Evolutionary conservation across 2,113 vertebrate species (phyloP), one percentile per base, ranked within the genome.

Genomic region (Hassar affinis): DNA sequence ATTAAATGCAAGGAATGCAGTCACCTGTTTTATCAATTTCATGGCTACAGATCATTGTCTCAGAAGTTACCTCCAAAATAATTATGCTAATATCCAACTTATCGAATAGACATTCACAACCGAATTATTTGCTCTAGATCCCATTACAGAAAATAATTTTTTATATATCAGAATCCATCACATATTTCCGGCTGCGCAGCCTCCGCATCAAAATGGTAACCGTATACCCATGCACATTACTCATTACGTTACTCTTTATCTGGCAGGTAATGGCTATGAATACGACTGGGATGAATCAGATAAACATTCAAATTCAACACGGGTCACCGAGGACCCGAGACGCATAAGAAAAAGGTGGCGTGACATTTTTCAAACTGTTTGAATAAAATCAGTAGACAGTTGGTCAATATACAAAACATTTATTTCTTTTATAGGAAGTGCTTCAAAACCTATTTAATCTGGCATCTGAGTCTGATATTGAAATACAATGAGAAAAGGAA

Each of bases 401-500:
- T 75, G 85, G 90, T 85, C 87, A 92, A 93, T 87, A 90, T 94
- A 95, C 91, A 95, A 95, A 93, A 84, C 38, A 84, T 82, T 86
- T 88, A 83, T 86, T 92, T 88, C 20, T 85, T 90, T 85, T 85
- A 69, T 88, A 91, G 90, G 88, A 94, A 93, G 92, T 89, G 90
- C 89, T 92, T 91, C 87, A 90, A 93, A 93, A 91, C 86, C 88
- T 77, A 49, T 74, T 47, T 27, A 71, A 45, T 47, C 10, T 84
- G 59, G 84, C 30, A 85, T 86, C 84, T 42, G 33, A 35, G 9
- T 38, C 14, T 76, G 84, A 68, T 45, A 87, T 4, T 57, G 94
- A 88, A 87, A 93, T 92, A 94, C 92, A 90, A 91, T 91, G 92
- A 90, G 88, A 92, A 91, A 92, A 93, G 93, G 92, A 89, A 88